phyloP scores from a whole-genome alignment of 1,140 invertebrate species.

The Neomicropteryx cornuta region DNA sequence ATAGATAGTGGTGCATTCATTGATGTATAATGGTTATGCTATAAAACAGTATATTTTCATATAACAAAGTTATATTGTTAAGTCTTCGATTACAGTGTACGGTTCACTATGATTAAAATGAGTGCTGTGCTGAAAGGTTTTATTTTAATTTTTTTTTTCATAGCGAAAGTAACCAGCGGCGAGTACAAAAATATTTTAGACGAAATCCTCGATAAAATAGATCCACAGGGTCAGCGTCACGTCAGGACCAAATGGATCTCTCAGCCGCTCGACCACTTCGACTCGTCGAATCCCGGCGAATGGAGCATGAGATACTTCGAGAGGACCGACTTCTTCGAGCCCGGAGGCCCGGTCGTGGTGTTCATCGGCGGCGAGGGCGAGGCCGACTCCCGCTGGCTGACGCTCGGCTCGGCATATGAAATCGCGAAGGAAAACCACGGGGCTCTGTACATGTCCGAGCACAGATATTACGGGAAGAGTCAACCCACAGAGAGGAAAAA shows the following conservation, averaged over 20 bases:
- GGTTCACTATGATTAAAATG: too few relatives aligned
- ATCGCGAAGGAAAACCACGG: conserved; percentile 34
- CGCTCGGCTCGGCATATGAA: conserved; percentile 26
- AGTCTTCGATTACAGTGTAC: too few relatives aligned
- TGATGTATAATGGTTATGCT: too few relatives aligned
- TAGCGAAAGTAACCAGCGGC: too few relatives aligned
- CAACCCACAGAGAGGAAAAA: conserved; percentile 52
- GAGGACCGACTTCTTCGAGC: conserved; percentile 19
- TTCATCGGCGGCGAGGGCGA: conserved; percentile 46
- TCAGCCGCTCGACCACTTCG: conserved; percentile 27
- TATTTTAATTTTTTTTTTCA: too few relatives aligned
- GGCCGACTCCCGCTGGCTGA: conserved; percentile 17
- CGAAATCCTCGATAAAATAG: too few relatives aligned
- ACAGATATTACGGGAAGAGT: conserved; percentile 73
- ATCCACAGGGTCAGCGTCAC: too few relatives aligned
- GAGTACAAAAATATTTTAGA: too few relatives aligned
- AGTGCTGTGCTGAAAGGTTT: too few relatives aligned
- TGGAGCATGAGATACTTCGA: conserved; percentile 29
- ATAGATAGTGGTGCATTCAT: too few relatives aligned
- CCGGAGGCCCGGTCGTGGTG: conserved; percentile 49
- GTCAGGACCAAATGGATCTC: conserved; percentile 18
- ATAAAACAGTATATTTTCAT: too few relatives aligned
- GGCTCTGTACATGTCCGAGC: conserved; percentile 44
- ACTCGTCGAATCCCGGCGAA: conserved; percentile 16
- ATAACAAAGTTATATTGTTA: too few relatives aligned